Base-by-base conservation (phyloP, 2,888 invertebrate species). In the Melikaiella ostensackeni region DNA sequence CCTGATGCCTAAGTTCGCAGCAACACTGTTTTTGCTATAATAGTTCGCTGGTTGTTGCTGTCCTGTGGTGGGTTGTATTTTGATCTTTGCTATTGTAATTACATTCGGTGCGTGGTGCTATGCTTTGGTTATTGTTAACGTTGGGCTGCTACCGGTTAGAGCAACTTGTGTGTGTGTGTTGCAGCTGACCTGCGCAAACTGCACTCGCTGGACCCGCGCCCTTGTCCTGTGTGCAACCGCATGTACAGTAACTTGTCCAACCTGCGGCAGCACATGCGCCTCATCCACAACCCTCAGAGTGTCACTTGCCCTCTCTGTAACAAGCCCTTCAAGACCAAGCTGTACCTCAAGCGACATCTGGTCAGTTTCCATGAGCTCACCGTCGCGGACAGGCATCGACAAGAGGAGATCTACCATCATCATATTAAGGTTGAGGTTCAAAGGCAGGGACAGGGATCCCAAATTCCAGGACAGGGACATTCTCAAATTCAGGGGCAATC, bases 231-330 rank as follows among this genome's bases (percentile, higher is more conserved):
- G 90, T 94, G 94, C 92, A 93, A 93, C 88, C 93, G 94, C 89
- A 93, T 94, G 88, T 94, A 94, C 92, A 94, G 94, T 92, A 94
- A 94, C 91, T 92, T 94, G 87, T 94, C 94, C 86, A 94, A 94
- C 91, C 92, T 94, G 85, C 92, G 94, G 82, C 94, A 94, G 88
- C 94, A 94, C 92, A 93, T 94, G 92, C 93, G 94, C 91, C 92
- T 94, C 86, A 94, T 94, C 89, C 94, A 94, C 91, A 93, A 93
- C 91, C 94, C 94, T 82, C 94, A 93, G 88, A 93, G 93, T 89
- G 94, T 94, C 86, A 92, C 92, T 87, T 94, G 94, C 91, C 93
- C 93, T 82, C 91, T 94, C 84, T 94, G 94, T 91, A 92, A 92
- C 90, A 94, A 94, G 92, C 92, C 93, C 82, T 94, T 94, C 92